Evolutionary conservation across 1,140 invertebrate genomes (phyloP).

Genomic region (Drosophila albomicans): DNA sequence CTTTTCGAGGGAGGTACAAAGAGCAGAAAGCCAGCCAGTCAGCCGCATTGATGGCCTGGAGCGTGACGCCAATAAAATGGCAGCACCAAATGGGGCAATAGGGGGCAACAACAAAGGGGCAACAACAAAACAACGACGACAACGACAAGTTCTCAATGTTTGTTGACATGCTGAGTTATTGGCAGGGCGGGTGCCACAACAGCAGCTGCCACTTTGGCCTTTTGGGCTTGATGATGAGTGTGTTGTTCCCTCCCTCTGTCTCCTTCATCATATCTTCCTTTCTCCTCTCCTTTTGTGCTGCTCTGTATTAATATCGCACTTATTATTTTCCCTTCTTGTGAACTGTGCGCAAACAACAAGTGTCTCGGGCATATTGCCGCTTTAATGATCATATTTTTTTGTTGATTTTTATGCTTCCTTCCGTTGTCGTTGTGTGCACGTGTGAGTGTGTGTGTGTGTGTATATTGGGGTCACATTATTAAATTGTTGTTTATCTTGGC

Average conservation of each 20-base stretch:
- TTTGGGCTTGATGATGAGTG: slow-evolving; percentile 2
- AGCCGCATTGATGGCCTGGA: slow-evolving; percentile 36
- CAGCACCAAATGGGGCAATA: neutral
- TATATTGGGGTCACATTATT: slow-evolving; percentile 70
- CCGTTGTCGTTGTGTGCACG: neutral
- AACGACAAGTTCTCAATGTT: slow-evolving; percentile 53
- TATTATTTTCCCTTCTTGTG: slow-evolving; percentile 59
- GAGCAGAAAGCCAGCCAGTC: slow-evolving; percentile 3
- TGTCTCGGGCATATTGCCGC: slow-evolving; percentile 50
- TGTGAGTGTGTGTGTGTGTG: no score
- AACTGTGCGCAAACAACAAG: slow-evolving; percentile 50
- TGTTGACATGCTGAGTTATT: slow-evolving; percentile 78
- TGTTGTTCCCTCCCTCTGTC: neutral
- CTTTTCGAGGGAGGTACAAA: neutral
- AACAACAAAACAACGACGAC: slow-evolving; percentile 9
- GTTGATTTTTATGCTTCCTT: slow-evolving; percentile 67
- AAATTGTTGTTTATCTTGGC: slow-evolving; percentile 69
- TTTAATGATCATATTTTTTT: slow-evolving; percentile 53
- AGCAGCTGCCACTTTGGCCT: slow-evolving; percentile 30
- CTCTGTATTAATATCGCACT: slow-evolving; percentile 75
- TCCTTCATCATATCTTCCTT: neutral
- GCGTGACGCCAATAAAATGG: slow-evolving; percentile 57
- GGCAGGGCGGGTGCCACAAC: slow-evolving; percentile 47
- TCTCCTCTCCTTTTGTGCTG: neutral
- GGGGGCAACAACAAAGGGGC: slow-evolving; percentile 9